Evolutionary conservation across 2,888 invertebrate species (phyloP).

Genomic region (Trichogramma evanescens): DNA sequence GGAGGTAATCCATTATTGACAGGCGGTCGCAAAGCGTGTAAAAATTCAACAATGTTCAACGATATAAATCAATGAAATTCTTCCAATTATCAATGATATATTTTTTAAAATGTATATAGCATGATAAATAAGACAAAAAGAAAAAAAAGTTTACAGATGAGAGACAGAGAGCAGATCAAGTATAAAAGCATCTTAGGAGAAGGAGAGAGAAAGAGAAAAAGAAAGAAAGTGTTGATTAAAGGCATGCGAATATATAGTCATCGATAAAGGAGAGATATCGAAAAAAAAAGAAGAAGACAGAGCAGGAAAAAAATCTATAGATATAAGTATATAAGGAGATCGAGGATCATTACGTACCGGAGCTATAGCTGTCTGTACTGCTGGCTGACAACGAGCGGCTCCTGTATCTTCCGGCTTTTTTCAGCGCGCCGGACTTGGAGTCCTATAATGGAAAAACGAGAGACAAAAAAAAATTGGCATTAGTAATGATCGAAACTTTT

Average conservation of each 20-base stretch:
- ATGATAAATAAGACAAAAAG: too few relatives aligned
- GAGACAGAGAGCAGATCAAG: background rate
- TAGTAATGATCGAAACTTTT: too few relatives aligned
- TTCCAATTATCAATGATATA: too few relatives aligned
- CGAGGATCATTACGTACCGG: conserved; percentile 54
- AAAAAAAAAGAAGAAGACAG: background rate
- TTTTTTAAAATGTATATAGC: too few relatives aligned
- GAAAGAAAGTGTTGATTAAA: conserved; percentile 4
- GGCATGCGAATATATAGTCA: background rate
- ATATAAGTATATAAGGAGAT: background rate
- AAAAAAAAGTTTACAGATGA: background rate
- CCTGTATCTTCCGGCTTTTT: conserved; percentile 79
- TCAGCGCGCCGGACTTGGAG: conserved; percentile 67
- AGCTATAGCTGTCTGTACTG: conserved; percentile 92
- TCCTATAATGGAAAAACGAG: conserved; percentile 47
- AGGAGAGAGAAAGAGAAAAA: background rate
- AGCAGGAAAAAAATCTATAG: background rate
- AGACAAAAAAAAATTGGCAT: too few relatives aligned
- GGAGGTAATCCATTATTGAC: too few relatives aligned
- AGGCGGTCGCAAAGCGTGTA: too few relatives aligned
- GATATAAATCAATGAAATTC: too few relatives aligned
- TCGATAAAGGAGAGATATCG: background rate
- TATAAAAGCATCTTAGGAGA: conserved; percentile 4
- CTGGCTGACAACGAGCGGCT: conserved; percentile 89
- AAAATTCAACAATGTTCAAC: too few relatives aligned